These are phyloP conservation scores for Gnatocerus cornutus DNA, from an alignment of 2,888 invertebrate genomes.

Conservation along the genomic window DNA sequence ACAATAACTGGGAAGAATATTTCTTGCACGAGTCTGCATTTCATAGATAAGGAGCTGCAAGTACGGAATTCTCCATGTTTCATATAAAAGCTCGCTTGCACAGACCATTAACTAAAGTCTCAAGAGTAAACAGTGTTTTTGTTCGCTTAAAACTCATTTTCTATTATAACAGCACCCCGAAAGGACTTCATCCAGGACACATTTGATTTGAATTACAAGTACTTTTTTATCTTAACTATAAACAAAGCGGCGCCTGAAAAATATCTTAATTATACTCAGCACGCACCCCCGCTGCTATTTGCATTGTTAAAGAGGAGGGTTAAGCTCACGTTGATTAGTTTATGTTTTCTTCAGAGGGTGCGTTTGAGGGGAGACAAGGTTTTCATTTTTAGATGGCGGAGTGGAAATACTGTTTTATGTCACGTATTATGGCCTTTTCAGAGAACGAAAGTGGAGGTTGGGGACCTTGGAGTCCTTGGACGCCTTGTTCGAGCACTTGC, in stretches of 20 bases:
- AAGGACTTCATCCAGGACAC: background rate
- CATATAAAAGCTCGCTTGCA: slow-evolving; percentile 16
- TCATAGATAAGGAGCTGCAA: slow-evolving; percentile 41
- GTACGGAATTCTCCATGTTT: slow-evolving; percentile 15
- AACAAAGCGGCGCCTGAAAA: slow-evolving; percentile 31
- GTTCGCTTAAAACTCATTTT: background rate
- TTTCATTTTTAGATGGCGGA: slow-evolving; percentile 26
- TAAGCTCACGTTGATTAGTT: slow-evolving; percentile 41
- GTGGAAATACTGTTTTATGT: slow-evolving; percentile 23
- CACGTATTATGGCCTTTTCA: slow-evolving; percentile 64
- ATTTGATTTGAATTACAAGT: background rate
- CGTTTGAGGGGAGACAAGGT: slow-evolving; percentile 35
- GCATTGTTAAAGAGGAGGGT: slow-evolving; percentile 38
- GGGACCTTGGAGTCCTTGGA: slow-evolving; percentile 90
- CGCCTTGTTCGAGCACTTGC: slow-evolving; percentile 85
- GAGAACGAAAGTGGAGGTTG: slow-evolving; percentile 85
- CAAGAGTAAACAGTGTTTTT: slow-evolving; percentile 12
- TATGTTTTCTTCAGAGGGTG: slow-evolving; percentile 38
- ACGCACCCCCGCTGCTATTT: slow-evolving; percentile 23
- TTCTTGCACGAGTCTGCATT: slow-evolving; percentile 37
- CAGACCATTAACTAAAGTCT: slow-evolving; percentile 16
- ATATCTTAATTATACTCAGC: slow-evolving; percentile 34
- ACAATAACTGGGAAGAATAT: slow-evolving; percentile 33
- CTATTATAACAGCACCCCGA: background rate
- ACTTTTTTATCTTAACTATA: background rate